A percentile compares a stretch with the other conserved stretches of the same genome.
Evolutionary conservation across 2,888 invertebrate genomes (phyloP).

Genomic region (Athalia cordata): DNA sequence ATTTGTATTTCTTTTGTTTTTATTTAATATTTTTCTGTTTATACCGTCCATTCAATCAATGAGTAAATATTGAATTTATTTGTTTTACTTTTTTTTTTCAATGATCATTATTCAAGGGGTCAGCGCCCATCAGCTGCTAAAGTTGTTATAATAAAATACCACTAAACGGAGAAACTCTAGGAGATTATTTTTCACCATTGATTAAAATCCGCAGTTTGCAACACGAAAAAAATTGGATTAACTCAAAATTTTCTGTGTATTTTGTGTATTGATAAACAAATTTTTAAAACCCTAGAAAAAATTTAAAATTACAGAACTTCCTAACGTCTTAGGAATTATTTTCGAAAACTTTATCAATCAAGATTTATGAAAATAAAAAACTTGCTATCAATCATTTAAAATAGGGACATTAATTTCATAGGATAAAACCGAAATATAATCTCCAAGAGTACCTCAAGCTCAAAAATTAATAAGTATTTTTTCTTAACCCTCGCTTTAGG

Average conservation of each 20-base stretch:
- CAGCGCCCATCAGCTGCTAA: slow-evolving; percentile 53
- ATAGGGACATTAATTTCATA: slow-evolving; percentile 26
- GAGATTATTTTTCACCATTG: slow-evolving; percentile 50
- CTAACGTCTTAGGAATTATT: too few species aligned
- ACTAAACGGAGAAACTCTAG: slow-evolving; percentile 54
- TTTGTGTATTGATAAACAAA: too few species aligned
- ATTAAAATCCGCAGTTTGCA: background rate
- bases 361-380: background rate
- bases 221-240: background rate
- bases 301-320: too few species aligned
- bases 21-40: background rate
- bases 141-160: slow-evolving; percentile 51
- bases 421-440: slow-evolving; percentile 26
- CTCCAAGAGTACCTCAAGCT: slow-evolving; percentile 35
- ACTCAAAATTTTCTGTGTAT: too few species aligned
- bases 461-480: slow-evolving; percentile 54
- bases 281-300: too few species aligned
- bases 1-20: slow-evolving; percentile 21
- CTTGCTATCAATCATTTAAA: background rate
- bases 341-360: too few species aligned
- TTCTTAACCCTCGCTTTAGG: slow-evolving; percentile 65
- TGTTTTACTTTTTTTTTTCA: slow-evolving; percentile 22
- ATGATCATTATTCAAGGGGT: slow-evolving; percentile 51
- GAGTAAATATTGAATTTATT: slow-evolving; percentile 27
- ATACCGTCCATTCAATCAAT: slow-evolving; percentile 18